Evolutionary conservation across 2,113 vertebrate species (phyloP).

Genomic region (Bubo scandiacus): DNA sequence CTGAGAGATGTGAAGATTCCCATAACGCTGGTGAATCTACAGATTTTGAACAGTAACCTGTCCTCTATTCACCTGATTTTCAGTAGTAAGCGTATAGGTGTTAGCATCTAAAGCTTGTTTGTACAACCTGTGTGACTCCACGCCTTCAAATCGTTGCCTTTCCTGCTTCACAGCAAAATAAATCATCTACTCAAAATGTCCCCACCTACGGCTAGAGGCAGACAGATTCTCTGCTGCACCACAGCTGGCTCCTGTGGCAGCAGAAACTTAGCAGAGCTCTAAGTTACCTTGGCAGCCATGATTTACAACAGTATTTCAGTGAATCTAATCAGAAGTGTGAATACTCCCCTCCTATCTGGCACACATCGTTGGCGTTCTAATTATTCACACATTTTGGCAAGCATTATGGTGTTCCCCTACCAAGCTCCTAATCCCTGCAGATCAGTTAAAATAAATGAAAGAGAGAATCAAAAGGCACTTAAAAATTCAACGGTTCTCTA

Average conservation of each 20-base stretch:
- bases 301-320: conserved; percentile 91
- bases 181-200: not conserved
- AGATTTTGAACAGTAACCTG: not conserved
- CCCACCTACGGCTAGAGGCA: not conserved
- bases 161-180: not conserved
- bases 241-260: not conserved
- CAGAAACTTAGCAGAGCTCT: not conserved
- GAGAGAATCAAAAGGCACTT: conserved; percentile 95
- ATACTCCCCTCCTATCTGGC: conserved; percentile 90
- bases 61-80: not conserved
- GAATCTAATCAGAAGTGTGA: conserved; percentile 93
- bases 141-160: not conserved
- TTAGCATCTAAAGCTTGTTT: not conserved
- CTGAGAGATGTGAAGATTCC: not conserved
- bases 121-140: not conserved
- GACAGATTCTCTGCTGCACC: not conserved
- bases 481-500: conserved; percentile 85
- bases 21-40: not conserved
- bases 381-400: conserved; percentile 99
- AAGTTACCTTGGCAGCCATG: conserved; percentile 77
- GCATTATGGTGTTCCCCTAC: conserved; percentile 83
- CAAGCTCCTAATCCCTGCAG: conserved; percentile 94
- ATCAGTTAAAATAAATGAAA: conserved; percentile 98
- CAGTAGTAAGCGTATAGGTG: not conserved
- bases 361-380: conserved; percentile 86